Base-by-base conservation (phyloP, 2,113 vertebrate species). In the Tiliqua scincoides region DNA sequence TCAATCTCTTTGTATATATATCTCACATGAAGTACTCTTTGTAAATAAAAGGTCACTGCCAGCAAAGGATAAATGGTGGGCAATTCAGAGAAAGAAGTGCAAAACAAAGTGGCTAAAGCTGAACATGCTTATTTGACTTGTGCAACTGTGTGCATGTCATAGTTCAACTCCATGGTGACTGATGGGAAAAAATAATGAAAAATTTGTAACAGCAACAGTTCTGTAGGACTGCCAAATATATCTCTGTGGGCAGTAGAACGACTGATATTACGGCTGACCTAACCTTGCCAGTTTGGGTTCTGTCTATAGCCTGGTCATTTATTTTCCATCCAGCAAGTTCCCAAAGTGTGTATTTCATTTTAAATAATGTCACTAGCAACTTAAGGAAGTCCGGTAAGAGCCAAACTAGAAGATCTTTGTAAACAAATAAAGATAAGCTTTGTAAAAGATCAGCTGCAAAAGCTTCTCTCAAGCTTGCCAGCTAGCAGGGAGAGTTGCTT, bases 1-100 rank as follows among this genome's bases (percentile, higher is more conserved):
- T 81, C 35, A 23, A 52, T 80, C 10, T 57, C 52, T 73, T 52
- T 54, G 18, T 6, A 17, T 57, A 65, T 65, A 62, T 80, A 62
- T 76, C 7, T 40, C 40, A 54, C 73, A 76, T 52, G 48, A 80
- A 86, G 37, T 54, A 61, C 59, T 63, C 79, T 86, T 86, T 65
- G 23, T 30, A 23, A 65, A 65, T 86, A 86, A 71, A 80, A 52
- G 62, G 25, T 63, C 63, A 73, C 72, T 52, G n/a, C 59, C 48
- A 48, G 43, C 23, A 86, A 52, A 71, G 63, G 59, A 65, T 52
- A 72, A 86, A 72, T 30, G 43, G 43, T 35, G 59, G 40, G 40
- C 20, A 65, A 70, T 78, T 70, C 18, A 70, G 74, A 84, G 62
- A 78, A 12, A 57, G 32, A 80, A 65, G 9, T 30, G 12, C 21